Percentiles rank a stretch among this genome's conserved stretches.
phyloP scores from a whole-genome alignment of 2,888 invertebrate genomes.

The Callosobruchus maculatus region DNA sequence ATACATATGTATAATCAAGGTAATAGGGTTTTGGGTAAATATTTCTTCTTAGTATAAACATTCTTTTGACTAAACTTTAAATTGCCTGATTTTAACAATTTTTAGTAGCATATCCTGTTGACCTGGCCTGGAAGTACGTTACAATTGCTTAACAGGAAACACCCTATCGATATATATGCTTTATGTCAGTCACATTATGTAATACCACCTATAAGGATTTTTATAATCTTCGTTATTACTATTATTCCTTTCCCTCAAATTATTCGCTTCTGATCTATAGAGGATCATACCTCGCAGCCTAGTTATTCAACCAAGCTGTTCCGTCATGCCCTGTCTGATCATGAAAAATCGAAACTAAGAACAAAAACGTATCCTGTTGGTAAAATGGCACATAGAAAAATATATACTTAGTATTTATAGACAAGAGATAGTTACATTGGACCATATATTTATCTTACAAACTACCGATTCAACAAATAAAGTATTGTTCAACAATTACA shows the following conservation, averaged over 20 bases:
- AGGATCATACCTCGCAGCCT: background rate
- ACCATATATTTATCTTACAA: slow-evolving; percentile 23
- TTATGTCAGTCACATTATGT: too few species aligned
- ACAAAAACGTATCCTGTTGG: background rate
- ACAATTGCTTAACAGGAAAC: too few species aligned
- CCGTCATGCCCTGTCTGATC: background rate
- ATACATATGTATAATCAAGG: too few species aligned
- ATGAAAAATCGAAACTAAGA: background rate
- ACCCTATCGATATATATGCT: too few species aligned
- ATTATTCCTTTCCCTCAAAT: background rate
- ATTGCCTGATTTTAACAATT: too few species aligned
- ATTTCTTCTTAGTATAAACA: too few species aligned
- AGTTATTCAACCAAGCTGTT: background rate
- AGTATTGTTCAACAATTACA: slow-evolving; percentile 36
- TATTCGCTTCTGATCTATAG: background rate
- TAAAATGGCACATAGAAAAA: slow-evolving; percentile 32
- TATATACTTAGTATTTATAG: slow-evolving; percentile 12
- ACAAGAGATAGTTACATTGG: slow-evolving; percentile 13
- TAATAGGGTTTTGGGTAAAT: too few species aligned
- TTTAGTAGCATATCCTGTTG: too few species aligned
- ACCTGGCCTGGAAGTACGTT: too few species aligned
- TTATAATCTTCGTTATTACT: too few species aligned
- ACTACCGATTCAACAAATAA: slow-evolving; percentile 34
- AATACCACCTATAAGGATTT: too few species aligned
- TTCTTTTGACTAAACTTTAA: too few species aligned